Evolutionary conservation across 2,113 vertebrate genomes (phyloP).

Genomic region (Corythornis madagascariensis): DNA sequence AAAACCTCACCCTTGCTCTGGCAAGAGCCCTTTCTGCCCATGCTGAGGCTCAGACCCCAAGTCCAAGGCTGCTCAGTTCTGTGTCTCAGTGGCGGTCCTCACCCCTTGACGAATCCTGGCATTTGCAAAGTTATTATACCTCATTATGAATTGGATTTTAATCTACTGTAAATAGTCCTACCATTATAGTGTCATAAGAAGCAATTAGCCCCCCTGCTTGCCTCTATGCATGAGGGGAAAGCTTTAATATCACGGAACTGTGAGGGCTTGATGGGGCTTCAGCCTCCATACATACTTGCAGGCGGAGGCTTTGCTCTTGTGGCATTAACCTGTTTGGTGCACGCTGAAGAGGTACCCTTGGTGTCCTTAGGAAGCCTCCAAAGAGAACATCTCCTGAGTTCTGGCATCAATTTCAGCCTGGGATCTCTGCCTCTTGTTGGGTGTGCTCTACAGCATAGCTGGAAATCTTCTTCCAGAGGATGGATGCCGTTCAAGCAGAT

Average conservation of each 20-base stretch:
- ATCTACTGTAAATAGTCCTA: conserved; percentile 77
- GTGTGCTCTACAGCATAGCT: background rate
- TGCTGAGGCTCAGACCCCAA: background rate
- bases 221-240: conserved; percentile 59
- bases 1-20: rapidly evolving
- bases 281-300: background rate
- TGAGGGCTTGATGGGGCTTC: conserved; percentile 51
- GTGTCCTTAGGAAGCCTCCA: background rate
- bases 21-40: background rate
- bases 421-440: background rate
- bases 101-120: conserved; percentile 62
- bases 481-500: background rate
- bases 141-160: conserved; percentile 77
- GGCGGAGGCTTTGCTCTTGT: background rate
- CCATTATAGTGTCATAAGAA: conserved; percentile 78
- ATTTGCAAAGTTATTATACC: conserved; percentile 63
- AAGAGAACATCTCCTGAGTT: background rate
- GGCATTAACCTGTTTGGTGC: background rate
- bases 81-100: background rate
- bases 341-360: rapidly evolving
- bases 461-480: background rate
- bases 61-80: background rate
- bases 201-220: conserved; percentile 73
- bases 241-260: conserved; percentile 45
- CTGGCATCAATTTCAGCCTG: rapidly evolving